Evolutionary conservation across 2,888 invertebrate species (phyloP), one percentile per base, ranked within the genome.

Genomic region (Allacma fusca): DNA sequence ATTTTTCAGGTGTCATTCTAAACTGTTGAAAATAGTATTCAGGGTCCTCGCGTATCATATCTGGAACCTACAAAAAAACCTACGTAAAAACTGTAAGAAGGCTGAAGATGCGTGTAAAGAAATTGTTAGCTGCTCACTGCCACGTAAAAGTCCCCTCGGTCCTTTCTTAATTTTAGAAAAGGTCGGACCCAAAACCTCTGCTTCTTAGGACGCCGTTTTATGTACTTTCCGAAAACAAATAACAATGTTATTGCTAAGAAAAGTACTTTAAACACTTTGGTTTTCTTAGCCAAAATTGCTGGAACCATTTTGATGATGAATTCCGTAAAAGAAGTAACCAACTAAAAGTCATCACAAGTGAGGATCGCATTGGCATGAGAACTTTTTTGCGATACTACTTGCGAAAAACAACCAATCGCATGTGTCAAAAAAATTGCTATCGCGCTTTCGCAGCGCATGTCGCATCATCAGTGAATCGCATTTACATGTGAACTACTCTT

Each of bases 21-120:
- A 69, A 69, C 1, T n/a, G 13, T 1, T 69, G 16, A 23, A 34
- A 40, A 34, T 29, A 69, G 12, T 69, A 69, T 34, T 21, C 16
- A 16, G 40, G 69, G 21, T 70, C 70, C 1, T 50, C 50, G 2
- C 62, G 23, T 4, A 62, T 62, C 62, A 62, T 62, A 7, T 62
- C 62, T 9, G 62, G 62, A 5, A 62, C 24, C 62, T 62, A n/a
- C 19, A 13, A 13, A 59, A 7, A 13, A 59, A 7, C n/a, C 19
- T n/a, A 13, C n/a, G 7, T 23, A 59, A 23, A 23, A 13, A 59
- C 7, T 40, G 5, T 59, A n/a, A 59, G 5, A 13, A n/a, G 7
- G 23, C 5, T 21, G 7, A 59, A 7, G 5, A 59, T 59, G 5
- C n/a, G 7, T 59, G 59, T 59, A 62, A 62, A 24, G 24, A 19